Evolutionary conservation across 2,888 invertebrate species (phyloP), one percentile per base, ranked within the genome.

Genomic region (Andrena hattorfiana): DNA sequence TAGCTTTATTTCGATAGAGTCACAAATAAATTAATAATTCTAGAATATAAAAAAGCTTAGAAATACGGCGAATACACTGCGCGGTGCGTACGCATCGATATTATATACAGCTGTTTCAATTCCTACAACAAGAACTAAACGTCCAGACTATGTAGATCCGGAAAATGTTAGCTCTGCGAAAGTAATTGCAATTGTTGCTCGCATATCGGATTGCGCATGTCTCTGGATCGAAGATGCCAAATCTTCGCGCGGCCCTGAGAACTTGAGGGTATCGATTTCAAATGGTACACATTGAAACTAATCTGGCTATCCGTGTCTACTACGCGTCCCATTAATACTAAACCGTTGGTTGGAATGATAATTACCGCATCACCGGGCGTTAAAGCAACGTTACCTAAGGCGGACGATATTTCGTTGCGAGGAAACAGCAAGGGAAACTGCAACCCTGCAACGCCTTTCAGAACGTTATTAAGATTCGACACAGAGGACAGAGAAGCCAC

Each of bases 311-410:
- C 28, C 0, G 28, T 28, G 28, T 89, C 86, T 8, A 62, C 2
- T 16, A 89, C 70, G 59, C 64, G 77, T 32, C 89, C 89, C 2
- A 81, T 26, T 63, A 91, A 75, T 1, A 49, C 59, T 13, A 70
- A 51, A 10, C 77, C 81, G 30, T 81, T 78, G 8, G 60, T 87
- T 7, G 87, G 32, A 26, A 73, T 62, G 16, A 91, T 69, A 13
- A 80, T 66, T 3, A 91, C 70, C 1, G 81, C 20, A 32, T 91
- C 90, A 32, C 89, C 90, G 28, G 89, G 83, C 54, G 26, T 2
- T 2, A 90, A 16, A 28, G 6, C 28, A 1, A 72, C 66, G 2
- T 79, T 75, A 13, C 85, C 84, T 4, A 91, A 20, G 23, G 84
- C 83, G 2, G 73, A 8, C 7, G 64, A 7, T 2, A 85, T 56